phyloP scores from a whole-genome alignment of 1,140 invertebrate genomes.

The Aphelenchoides fujianensis region DNA sequence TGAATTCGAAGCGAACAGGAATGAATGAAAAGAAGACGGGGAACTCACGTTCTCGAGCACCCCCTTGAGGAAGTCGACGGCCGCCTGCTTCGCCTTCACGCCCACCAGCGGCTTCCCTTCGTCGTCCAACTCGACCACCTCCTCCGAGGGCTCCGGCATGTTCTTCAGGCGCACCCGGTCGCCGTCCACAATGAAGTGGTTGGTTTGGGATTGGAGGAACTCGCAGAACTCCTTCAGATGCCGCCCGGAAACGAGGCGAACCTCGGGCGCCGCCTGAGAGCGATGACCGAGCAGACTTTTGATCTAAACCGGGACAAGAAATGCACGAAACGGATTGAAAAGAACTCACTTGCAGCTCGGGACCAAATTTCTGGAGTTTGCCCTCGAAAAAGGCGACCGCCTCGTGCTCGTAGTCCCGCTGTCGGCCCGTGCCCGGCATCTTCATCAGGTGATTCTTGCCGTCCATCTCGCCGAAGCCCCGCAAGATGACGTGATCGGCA shows the following conservation, averaged over 20 bases:
- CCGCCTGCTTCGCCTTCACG: constrained; percentile 61
- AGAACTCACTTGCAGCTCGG: constrained; percentile 72
- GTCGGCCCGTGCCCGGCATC: constrained; percentile 66
- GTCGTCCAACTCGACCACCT: constrained; percentile 56
- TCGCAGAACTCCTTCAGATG: constrained; percentile 89
- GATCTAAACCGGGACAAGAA: constrained; percentile 67
- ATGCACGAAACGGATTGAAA: constrained; percentile 8
- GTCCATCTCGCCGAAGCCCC: constrained; percentile 68
- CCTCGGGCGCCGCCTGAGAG: constrained; percentile 87
- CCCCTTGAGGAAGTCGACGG: constrained; percentile 58
- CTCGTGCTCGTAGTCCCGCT: constrained; percentile 82
- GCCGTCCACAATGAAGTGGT: constrained; percentile 80
- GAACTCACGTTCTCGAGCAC: constrained; percentile 55
- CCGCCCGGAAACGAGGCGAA: constrained; percentile 85
- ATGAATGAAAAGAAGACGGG: not conserved
- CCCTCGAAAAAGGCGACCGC: constrained; percentile 89
- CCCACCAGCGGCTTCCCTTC: constrained; percentile 60
- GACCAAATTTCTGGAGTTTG: constrained; percentile 82
- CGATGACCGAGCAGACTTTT: constrained; percentile 85
- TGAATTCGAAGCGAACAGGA: constrained; percentile 28
- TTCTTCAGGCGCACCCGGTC: constrained; percentile 73
- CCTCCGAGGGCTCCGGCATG: constrained; percentile 65
- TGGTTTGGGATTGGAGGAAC: constrained; percentile 78
- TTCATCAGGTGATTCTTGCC: constrained; percentile 62
- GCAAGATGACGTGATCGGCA: constrained; percentile 84